Evolutionary conservation across 2,888 invertebrate genomes (phyloP).

Genomic region (Pammene fasciana): DNA sequence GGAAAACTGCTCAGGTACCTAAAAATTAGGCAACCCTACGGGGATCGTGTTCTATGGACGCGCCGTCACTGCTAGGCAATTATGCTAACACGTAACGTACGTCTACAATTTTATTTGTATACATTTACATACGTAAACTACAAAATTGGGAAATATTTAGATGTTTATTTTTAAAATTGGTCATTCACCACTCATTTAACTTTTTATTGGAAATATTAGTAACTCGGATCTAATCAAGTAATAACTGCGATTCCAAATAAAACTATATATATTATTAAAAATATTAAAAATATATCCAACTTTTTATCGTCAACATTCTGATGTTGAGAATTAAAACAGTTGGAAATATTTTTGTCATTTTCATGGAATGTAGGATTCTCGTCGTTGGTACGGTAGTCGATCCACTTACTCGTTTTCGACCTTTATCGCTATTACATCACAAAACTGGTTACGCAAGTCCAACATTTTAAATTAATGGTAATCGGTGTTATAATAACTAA

Average conservation of each 20-base stretch:
- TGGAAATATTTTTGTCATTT: background rate
- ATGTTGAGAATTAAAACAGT: background rate
- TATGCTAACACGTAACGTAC: too few species aligned
- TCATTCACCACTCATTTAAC: background rate
- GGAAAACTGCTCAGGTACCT: too few species aligned
- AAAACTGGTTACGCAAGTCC: constrained; percentile 9
- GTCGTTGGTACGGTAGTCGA: background rate
- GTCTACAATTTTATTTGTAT: too few species aligned
- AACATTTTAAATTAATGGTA: constrained; percentile 2
- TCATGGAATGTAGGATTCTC: background rate
- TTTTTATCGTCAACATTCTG: too few species aligned
- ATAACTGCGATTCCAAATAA: too few species aligned
- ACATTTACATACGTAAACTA: too few species aligned
- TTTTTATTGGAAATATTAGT: background rate
- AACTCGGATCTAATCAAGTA: too few species aligned
- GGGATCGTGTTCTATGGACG: too few species aligned
- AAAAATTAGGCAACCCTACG: too few species aligned
- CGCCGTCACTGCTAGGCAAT: too few species aligned
- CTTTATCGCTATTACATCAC: constrained; percentile 9
- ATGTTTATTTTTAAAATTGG: background rate
- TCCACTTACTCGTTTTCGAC: constrained; percentile 6
- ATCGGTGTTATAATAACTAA: constrained; percentile 3
- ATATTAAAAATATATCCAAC: too few species aligned
- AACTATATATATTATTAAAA: too few species aligned
- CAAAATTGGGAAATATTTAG: background rate